Evolutionary conservation across 2,888 invertebrate genomes (phyloP).

Genomic region (Aporophyla nigra): DNA sequence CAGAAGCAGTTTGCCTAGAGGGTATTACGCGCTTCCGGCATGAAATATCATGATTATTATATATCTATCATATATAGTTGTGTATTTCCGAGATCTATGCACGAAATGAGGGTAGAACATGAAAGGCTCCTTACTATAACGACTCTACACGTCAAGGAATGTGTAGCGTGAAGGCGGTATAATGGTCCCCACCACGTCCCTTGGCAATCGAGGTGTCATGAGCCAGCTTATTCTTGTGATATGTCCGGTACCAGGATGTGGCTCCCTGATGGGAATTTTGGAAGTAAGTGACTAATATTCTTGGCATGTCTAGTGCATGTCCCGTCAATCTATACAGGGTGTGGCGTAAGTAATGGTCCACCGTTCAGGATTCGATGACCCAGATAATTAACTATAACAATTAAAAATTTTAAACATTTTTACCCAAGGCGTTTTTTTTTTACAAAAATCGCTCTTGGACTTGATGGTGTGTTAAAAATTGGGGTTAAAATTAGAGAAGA

Average conservation of each 20-base stretch:
- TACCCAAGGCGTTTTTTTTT: too few relatives aligned
- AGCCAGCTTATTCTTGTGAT: conserved; percentile 23
- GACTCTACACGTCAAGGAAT: not conserved
- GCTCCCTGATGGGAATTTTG: conserved; percentile 7
- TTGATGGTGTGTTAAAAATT: too few relatives aligned
- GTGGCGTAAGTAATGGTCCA: too few relatives aligned
- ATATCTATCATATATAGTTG: not conserved
- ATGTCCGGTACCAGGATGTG: conserved; percentile 18
- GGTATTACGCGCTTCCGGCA: conserved; percentile 6
- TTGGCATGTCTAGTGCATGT: not conserved
- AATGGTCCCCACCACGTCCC: conserved; percentile 18
- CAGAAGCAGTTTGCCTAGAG: conserved; percentile 19
- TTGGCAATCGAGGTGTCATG: conserved; percentile 37
- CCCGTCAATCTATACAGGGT: too few relatives aligned
- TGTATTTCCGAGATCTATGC: not conserved
- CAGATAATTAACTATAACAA: too few relatives aligned
- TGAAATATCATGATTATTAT: conserved; percentile 11
- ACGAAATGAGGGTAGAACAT: too few relatives aligned
- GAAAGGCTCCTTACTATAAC: not conserved
- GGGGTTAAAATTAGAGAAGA: too few relatives aligned
- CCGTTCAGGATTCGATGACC: too few relatives aligned
- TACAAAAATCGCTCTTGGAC: too few relatives aligned
- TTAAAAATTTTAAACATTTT: too few relatives aligned
- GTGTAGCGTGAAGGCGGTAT: not conserved
- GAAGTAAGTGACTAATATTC: not conserved